Conservation (phyloP, 2,113 vertebrate genomes). For the Lepisosteus oculatus region DNA sequence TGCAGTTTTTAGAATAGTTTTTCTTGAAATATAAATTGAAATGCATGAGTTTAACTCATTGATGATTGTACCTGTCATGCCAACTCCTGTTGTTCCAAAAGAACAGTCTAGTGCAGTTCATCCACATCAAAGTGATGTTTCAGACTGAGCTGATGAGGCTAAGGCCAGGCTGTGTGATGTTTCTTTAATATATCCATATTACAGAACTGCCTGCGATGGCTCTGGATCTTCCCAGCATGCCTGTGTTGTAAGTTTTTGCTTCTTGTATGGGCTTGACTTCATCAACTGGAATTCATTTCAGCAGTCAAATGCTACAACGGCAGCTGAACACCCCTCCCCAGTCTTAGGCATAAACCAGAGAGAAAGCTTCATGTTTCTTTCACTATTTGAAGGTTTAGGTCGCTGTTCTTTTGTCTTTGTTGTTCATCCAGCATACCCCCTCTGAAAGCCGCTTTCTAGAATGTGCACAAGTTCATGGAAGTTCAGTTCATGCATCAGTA, state of each 20-base stretch:
- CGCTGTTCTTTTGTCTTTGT: neutral
- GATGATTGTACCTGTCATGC: too few species aligned
- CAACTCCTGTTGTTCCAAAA: too few species aligned
- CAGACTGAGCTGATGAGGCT: neutral
- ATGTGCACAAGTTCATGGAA: too few species aligned
- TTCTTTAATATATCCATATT: slow-evolving; percentile 7
- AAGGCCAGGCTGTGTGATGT: neutral
- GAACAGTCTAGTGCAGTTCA: too few species aligned
- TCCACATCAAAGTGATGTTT: neutral
- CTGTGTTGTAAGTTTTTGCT: slow-evolving; percentile 3
- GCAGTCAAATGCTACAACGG: neutral
- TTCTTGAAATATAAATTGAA: too few species aligned
- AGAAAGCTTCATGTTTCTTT: neutral
- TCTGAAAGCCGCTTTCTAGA: too few species aligned
- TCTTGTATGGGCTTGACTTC: slow-evolving; percentile 6
- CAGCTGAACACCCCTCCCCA: neutral
- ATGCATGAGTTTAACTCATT: too few species aligned
- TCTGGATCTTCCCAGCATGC: slow-evolving; percentile 1
- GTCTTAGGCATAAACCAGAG: neutral
- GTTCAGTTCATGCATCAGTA: too few species aligned
- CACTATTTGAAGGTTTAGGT: neutral
- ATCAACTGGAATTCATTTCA: slow-evolving; percentile 6
- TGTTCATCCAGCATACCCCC: too few species aligned
- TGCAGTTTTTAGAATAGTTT: too few species aligned
- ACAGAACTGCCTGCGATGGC: slow-evolving; percentile 6